Evolutionary conservation across 1,140 invertebrate genomes (phyloP), one percentile per base, ranked within the genome.

Genomic region (Eriosoma lanigerum): DNA sequence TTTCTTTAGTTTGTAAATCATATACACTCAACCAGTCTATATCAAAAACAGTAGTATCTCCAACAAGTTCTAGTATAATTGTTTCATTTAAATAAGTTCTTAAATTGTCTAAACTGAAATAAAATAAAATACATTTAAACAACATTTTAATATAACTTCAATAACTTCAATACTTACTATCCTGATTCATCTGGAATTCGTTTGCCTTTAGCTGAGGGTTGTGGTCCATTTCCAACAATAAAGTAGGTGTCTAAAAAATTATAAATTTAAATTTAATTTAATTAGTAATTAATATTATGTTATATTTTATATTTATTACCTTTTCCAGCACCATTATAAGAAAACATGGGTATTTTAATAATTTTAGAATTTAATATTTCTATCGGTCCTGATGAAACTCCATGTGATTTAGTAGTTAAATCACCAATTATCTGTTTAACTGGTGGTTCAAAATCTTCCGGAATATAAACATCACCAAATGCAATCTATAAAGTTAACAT

Each of bases 361-460:
- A 93, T 94, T 86, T 94, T 94, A 1, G 94, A 90, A 85, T 96
- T 94, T 1, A 95, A 70, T 54, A 96, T 90, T 81, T 92, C 88
- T 1, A 96, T 89, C 1, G 89, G 86, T 48, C 90, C 92, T n/a
- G 93, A 93, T 54, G 88, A 89, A 0, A 93, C 90, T 46, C 88
- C 89, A 84, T 93, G 90, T 1, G 88, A 90, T 82, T 89, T 88
- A 80, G 89, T 89, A 0, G 90, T 90, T 0, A 97, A 86, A 81
- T 92, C 91, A 0, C 90, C 90, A 5, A 94, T 89, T 64, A 87
- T 88, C 82, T 94, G 92, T 1, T 91, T 88, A 19, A 89, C 86
- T 0, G 95, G 95, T n/a, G 95, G 92, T 84, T 95, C 93, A 85
- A 97, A 96, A 78, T 94, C 94, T 83, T 97, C 94, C 0, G 94